Conservation (phyloP, 64 coral and sea anemone genomes). For the Actinia equina region DNA sequence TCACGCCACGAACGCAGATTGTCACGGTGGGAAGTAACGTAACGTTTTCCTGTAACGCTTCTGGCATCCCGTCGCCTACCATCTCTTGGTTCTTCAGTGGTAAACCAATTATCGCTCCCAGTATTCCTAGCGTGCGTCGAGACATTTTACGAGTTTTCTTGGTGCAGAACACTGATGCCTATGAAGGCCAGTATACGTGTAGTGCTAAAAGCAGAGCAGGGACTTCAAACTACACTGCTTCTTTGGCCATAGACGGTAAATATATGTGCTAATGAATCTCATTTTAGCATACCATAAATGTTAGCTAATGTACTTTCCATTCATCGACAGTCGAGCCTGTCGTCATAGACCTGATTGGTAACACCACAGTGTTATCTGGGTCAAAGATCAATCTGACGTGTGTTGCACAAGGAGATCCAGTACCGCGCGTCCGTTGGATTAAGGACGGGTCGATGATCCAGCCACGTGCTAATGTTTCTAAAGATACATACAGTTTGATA, state of each 20-base stretch:
- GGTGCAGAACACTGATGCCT: conserved; percentile 12
- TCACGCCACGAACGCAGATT: neutral
- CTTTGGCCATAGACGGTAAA: neutral
- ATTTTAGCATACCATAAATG: no score
- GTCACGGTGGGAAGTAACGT: neutral
- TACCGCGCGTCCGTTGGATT: conserved; percentile 1
- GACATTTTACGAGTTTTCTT: neutral
- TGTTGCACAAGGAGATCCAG: conserved; percentile 13
- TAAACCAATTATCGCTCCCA: neutral
- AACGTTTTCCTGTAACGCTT: conserved; percentile 5
- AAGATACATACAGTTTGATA: neutral
- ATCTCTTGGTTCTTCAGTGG: conserved; percentile 22
- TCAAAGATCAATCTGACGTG: conserved; percentile 13
- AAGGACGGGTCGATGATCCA: neutral
- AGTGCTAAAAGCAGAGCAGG: conserved; percentile 37
- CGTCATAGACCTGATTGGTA: neutral
- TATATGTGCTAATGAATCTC: no score
- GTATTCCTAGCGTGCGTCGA: neutral
- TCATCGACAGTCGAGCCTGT: neutral
- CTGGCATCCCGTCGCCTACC: neutral
- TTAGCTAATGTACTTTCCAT: neutral
- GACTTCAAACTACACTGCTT: conserved; percentile 1
- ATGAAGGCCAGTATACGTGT: conserved; percentile 38
- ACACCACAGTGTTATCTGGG: neutral
- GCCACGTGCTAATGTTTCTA: neutral